phyloP scores from a whole-genome alignment of 2,113 vertebrate species.

The Lates calcarifer region DNA sequence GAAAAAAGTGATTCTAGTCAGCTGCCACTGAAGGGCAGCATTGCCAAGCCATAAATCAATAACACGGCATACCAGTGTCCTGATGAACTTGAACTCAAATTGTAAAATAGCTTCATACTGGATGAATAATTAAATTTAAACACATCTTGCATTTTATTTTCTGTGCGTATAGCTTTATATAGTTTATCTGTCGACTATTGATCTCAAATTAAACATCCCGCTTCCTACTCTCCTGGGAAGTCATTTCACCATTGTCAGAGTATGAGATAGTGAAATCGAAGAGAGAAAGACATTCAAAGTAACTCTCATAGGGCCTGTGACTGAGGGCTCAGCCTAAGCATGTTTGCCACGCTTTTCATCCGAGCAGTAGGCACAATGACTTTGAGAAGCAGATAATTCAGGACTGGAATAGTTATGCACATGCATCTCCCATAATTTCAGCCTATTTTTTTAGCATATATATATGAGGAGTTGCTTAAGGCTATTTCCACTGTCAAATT shows the following conservation, averaged over 20 bases:
- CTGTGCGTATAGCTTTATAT: conserved; percentile 19
- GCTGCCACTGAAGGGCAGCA: conserved; percentile 84
- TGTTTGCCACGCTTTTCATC: conserved; percentile 77
- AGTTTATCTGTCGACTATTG: conserved; percentile 35
- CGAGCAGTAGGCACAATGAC: conserved; percentile 69
- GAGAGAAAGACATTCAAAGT: conserved; percentile 70
- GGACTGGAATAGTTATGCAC: conserved; percentile 52
- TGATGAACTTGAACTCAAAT: conserved; percentile 55
- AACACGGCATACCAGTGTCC: conserved; percentile 43
- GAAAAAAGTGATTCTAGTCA: conserved; percentile 73
- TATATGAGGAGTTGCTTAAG: not conserved
- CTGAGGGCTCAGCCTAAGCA: conserved; percentile 79
- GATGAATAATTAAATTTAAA: conserved; percentile 29
- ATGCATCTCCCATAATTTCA: conserved; percentile 28
- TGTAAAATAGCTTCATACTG: conserved; percentile 13
- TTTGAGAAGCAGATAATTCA: conserved; percentile 67
- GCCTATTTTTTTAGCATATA: conserved; percentile 11
- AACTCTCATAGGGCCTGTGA: conserved; percentile 73
- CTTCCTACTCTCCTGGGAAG: conserved; percentile 29
- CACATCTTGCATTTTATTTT: conserved; percentile 21
- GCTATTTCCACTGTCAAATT: conserved; percentile 18
- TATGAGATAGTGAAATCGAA: conserved; percentile 57
- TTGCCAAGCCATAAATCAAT: conserved; percentile 83
- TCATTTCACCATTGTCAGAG: conserved; percentile 59
- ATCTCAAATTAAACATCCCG: conserved; percentile 41